Evolutionary conservation across 2,888 invertebrate species (phyloP).

Genomic region (Fabriciana adippe): DNA sequence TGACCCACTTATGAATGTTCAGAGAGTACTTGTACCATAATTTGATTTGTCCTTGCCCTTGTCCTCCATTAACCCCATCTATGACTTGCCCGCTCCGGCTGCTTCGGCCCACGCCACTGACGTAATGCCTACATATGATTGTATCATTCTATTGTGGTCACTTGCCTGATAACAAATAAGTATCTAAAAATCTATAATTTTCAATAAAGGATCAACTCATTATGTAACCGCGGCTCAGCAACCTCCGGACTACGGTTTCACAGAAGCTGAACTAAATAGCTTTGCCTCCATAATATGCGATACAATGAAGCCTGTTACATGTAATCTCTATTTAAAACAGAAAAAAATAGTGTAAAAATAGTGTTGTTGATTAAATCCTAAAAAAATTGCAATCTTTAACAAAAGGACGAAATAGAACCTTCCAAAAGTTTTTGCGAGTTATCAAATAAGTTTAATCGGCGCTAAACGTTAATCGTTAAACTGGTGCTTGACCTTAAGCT

Average conservation of each 20-base stretch:
- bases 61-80: conserved; percentile 14
- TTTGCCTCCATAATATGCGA: conserved; percentile 1
- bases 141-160: background rate
- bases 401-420: background rate
- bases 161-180: background rate
- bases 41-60: conserved; percentile 25
- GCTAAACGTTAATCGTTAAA: conserved; percentile 21
- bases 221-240: conserved; percentile 4
- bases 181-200: background rate
- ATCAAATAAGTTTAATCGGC: conserved; percentile 9
- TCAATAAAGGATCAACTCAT: background rate
- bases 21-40: background rate
- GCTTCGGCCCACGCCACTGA: conserved; percentile 18
- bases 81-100: background rate
- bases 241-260: conserved; percentile 5
- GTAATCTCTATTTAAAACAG: conserved; percentile 1
- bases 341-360: too few relatives aligned
- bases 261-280: conserved; percentile 4
- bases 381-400: background rate
- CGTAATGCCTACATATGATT: conserved; percentile 9
- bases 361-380: background rate
- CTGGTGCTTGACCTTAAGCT: conserved; percentile 18
- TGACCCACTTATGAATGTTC: conserved; percentile 9
- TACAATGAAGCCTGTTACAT: conserved; percentile 7
- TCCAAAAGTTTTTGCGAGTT: conserved; percentile 5